A percentile compares a stretch with the other conserved stretches of the same genome.
These are phyloP conservation scores for Delphinapterus leucas DNA, from an alignment of 2,113 vertebrate genomes.

Conservation along the genomic window DNA sequence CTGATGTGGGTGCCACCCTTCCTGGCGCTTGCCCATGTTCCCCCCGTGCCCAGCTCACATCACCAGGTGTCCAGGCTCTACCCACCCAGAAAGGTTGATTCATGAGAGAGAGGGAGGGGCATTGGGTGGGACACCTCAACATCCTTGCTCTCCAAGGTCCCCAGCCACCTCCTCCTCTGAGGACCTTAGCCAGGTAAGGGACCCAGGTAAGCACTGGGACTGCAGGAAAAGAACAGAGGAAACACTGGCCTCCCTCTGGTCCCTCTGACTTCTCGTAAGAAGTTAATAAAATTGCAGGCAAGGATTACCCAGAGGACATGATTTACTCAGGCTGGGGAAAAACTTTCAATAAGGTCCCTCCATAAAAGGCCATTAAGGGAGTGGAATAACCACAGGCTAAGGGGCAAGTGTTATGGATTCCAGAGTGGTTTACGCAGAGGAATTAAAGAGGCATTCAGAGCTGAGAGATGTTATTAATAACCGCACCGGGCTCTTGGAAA, in stretches of 20 bases:
- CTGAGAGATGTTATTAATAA: slow-evolving; percentile 58
- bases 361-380: slow-evolving; percentile 74
- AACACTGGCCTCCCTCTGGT: not conserved
- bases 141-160: not conserved
- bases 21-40: not conserved
- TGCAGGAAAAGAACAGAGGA: not conserved
- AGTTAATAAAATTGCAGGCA: slow-evolving; percentile 55
- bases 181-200: not conserved
- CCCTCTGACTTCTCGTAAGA: slow-evolving; percentile 38
- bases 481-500: not conserved
- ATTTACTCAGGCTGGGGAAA: slow-evolving; percentile 65
- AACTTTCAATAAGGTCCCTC: slow-evolving; percentile 70
- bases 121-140: not conserved
- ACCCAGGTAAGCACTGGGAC: not conserved
- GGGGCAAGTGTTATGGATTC: slow-evolving; percentile 70
- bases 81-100: not conserved
- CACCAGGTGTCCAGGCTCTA: not conserved
- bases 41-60: not conserved
- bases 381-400: slow-evolving; percentile 61
- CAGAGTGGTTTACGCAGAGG: slow-evolving; percentile 66
- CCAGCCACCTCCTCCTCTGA: not conserved
- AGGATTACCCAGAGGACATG: slow-evolving; percentile 42
- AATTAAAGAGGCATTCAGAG: slow-evolving; percentile 68
- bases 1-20: rapidly evolving
- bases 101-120: not conserved